Evolutionary conservation across 2,113 vertebrate species (phyloP).

Genomic region (Percopsis transmontana): DNA sequence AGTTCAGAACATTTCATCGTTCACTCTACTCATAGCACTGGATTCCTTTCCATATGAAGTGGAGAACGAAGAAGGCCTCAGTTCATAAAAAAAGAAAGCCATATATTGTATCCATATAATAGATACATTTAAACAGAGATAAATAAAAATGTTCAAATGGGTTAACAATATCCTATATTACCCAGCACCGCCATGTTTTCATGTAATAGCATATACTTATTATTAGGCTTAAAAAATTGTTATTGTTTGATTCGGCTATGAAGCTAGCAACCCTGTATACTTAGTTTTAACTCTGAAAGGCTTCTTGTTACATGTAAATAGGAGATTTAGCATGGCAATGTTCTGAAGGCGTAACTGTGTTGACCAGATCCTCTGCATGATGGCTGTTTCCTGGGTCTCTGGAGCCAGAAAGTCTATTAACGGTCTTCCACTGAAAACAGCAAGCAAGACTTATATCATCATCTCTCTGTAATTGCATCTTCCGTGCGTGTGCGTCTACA

Average conservation of each 20-base stretch:
- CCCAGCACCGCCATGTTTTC: no score
- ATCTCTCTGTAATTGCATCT: conserved; percentile 61
- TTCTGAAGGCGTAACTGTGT: conserved; percentile 6
- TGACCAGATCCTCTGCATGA: conserved; percentile 22
- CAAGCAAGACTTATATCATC: conserved; percentile 55
- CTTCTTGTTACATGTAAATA: neutral
- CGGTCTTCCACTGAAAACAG: conserved; percentile 47
- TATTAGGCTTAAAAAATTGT: no score
- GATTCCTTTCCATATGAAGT: conserved; percentile 44
- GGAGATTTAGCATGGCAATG: neutral
- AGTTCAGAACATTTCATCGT: neutral
- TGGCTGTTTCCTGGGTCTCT: conserved; percentile 37
- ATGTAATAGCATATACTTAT: no score
- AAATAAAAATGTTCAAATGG: no score
- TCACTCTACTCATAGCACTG: conserved; percentile 10
- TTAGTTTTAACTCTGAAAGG: neutral
- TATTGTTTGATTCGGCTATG: no score
- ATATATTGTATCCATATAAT: neutral
- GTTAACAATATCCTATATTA: no score
- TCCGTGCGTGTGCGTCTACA: neutral
- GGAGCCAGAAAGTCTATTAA: conserved; percentile 64
- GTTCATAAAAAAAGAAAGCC: conserved; percentile 5
- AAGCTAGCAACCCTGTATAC: no score
- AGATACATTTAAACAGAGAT: no score
- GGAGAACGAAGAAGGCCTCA: neutral